Percentiles rank a stretch among this genome's conserved stretches.
Evolutionary conservation across 2,888 invertebrate species (phyloP).

Genomic region (Rhagophthalmus giganteus): DNA sequence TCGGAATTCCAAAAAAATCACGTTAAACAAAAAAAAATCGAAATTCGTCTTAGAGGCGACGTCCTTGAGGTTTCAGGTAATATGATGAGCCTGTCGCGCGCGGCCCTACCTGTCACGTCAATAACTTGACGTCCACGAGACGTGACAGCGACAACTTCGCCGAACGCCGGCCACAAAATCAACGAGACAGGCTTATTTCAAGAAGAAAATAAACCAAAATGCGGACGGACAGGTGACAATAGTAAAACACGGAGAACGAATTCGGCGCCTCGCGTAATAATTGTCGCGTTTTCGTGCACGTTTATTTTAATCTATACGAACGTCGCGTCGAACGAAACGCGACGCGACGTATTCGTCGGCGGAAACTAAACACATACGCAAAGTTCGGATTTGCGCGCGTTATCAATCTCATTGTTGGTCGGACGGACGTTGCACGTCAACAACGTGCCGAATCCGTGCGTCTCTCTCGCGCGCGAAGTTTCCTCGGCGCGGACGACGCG

Average conservation of each 20-base stretch:
- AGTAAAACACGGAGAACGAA: conserved; percentile 17
- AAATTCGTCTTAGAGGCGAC: conserved; percentile 24
- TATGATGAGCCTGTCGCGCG: conserved; percentile 50
- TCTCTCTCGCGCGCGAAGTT: conserved; percentile 38
- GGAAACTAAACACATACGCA: neutral
- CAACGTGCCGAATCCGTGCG: conserved; percentile 40
- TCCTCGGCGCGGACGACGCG: conserved; percentile 29
- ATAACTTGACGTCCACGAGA: conserved; percentile 49
- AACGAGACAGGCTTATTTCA: conserved; percentile 29
- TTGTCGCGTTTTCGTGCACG: too few species aligned
- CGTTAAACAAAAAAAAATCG: conserved; percentile 7
- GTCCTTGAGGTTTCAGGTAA: conserved; percentile 48
- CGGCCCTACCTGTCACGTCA: conserved; percentile 48
- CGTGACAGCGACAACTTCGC: conserved; percentile 42
- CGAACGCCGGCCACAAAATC: conserved; percentile 28
- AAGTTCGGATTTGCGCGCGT: conserved; percentile 10
- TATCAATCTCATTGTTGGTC: conserved; percentile 41
- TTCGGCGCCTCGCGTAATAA: conserved; percentile 10
- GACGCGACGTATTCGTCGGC: too few species aligned
- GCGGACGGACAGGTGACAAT: conserved; percentile 21
- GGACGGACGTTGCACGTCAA: conserved; percentile 34
- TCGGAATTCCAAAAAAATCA: conserved; percentile 4
- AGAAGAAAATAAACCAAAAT: conserved; percentile 27
- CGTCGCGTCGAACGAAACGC: too few species aligned
- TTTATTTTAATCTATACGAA: too few species aligned